These are phyloP conservation scores for Sarcophaga carnaria DNA, from an alignment of 2,888 invertebrate genomes.

Conservation along the genomic window DNA sequence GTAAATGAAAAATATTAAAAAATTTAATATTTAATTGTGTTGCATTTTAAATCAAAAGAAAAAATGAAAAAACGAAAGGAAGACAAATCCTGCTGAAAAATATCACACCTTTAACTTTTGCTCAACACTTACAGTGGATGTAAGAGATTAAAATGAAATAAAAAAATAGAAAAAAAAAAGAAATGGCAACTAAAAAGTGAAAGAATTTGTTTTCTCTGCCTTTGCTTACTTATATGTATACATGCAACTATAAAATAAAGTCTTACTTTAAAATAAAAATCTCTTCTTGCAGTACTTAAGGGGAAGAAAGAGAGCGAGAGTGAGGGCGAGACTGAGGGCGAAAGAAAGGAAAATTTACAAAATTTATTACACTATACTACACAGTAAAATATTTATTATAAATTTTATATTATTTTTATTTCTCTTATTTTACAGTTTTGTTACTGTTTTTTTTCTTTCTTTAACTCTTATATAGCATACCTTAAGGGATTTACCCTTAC, in stretches of 20 bases:
- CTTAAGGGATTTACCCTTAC: slow-evolving; percentile 77
- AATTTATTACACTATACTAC: slow-evolving; percentile 47
- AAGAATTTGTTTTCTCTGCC: not conserved
- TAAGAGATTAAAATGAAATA: slow-evolving; percentile 31
- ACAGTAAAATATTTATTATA: slow-evolving; percentile 55
- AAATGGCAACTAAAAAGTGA: not conserved
- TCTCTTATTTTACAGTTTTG: not conserved
- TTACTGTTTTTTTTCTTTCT: not conserved
- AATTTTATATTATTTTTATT: slow-evolving; percentile 52
- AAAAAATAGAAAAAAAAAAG: not conserved
- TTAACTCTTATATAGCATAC: slow-evolving; percentile 70
- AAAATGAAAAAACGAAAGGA: too few relatives aligned
- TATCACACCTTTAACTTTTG: not conserved
- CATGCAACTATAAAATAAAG: not conserved
- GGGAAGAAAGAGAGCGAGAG: too few relatives aligned
- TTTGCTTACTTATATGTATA: not conserved
- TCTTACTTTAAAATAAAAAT: slow-evolving; percentile 41
- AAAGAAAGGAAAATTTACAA: slow-evolving; percentile 23
- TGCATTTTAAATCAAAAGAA: not conserved
- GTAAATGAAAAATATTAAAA: too few relatives aligned
- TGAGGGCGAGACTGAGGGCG: too few relatives aligned
- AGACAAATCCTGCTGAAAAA: too few relatives aligned
- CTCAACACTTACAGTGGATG: slow-evolving; percentile 23
- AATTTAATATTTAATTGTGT: too few relatives aligned
- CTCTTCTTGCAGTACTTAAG: not conserved